Evolutionary conservation across 1,140 invertebrate species (phyloP).

Genomic region (Laupala kohalensis): DNA sequence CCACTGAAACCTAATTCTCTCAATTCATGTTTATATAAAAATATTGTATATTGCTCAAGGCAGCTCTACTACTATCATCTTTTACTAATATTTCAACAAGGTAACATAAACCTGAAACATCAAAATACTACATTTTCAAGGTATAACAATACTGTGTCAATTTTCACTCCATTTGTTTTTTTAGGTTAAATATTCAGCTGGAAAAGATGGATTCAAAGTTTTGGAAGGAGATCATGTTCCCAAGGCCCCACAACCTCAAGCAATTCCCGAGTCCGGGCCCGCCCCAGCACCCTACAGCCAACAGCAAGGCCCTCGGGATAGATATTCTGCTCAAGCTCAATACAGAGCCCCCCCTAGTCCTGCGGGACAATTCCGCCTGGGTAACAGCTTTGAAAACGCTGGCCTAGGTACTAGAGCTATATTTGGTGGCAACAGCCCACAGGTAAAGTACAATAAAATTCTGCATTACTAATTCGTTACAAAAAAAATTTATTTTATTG

Average conservation of each 20-base stretch:
- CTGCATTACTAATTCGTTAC: background rate
- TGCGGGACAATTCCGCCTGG: background rate
- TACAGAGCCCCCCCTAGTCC: background rate
- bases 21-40: too few species aligned
- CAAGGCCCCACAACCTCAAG: constrained; percentile 15
- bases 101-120: too few species aligned
- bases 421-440: background rate
- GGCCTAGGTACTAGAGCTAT: background rate
- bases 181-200: constrained; percentile 36
- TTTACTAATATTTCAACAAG: too few species aligned
- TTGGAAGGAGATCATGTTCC: constrained; percentile 34
- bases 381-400: background rate
- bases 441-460: background rate
- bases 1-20: too few species aligned
- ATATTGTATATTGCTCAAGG: too few species aligned
- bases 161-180: too few species aligned
- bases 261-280: constrained; percentile 5
- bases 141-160: too few species aligned
- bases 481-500: background rate
- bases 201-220: constrained; percentile 32
- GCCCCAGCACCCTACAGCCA: constrained; percentile 5
- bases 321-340: background rate
- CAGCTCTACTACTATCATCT: too few species aligned
- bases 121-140: too few species aligned
- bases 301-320: constrained; percentile 13